Percentiles rank a stretch among this genome's conserved stretches.
Conservation (phyloP, 2,888 invertebrate species). For the Lypha dubia region DNA sequence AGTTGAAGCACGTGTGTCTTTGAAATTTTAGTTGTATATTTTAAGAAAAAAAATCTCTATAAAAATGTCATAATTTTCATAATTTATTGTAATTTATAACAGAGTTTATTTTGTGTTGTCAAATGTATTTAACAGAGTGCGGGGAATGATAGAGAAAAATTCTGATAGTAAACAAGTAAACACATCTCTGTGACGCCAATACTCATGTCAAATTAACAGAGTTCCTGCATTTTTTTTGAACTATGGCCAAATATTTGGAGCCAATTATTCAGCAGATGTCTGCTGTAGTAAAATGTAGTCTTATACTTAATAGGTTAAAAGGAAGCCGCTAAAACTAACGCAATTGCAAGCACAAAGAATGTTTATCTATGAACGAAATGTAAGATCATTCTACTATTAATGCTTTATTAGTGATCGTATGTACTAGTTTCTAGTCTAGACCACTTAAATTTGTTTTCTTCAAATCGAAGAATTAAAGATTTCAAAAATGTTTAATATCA, state of each 20-base stretch:
- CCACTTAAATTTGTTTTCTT: too few relatives aligned
- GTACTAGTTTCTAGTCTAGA: too few relatives aligned
- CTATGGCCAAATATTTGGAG: slow-evolving; percentile 21
- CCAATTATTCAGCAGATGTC: slow-evolving; percentile 41
- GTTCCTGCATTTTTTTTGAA: slow-evolving; percentile 8
- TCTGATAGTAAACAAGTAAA: neutral
- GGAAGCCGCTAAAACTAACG: neutral
- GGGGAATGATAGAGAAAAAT: neutral
- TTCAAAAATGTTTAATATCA: too few relatives aligned
- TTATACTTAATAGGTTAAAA: neutral
- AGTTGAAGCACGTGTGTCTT: slow-evolving; percentile 66
- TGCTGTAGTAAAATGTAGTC: neutral
- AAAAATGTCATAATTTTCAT: slow-evolving; percentile 67
- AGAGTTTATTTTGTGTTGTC: slow-evolving; percentile 21
- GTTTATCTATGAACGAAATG: neutral
- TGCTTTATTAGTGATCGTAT: too few relatives aligned
- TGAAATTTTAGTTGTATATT: slow-evolving; percentile 49
- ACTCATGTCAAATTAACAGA: neutral
- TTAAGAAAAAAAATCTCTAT: slow-evolving; percentile 49
- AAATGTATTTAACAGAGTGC: neutral
- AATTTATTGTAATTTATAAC: slow-evolving; percentile 68
- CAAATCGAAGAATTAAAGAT: too few relatives aligned
- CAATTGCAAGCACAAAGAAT: neutral
- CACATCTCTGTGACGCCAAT: slow-evolving; percentile 31
- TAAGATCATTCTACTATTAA: neutral